These are phyloP conservation scores for Sakesphorus luctuosus DNA, from an alignment of 2,113 vertebrate genomes.

Conservation along the genomic window DNA sequence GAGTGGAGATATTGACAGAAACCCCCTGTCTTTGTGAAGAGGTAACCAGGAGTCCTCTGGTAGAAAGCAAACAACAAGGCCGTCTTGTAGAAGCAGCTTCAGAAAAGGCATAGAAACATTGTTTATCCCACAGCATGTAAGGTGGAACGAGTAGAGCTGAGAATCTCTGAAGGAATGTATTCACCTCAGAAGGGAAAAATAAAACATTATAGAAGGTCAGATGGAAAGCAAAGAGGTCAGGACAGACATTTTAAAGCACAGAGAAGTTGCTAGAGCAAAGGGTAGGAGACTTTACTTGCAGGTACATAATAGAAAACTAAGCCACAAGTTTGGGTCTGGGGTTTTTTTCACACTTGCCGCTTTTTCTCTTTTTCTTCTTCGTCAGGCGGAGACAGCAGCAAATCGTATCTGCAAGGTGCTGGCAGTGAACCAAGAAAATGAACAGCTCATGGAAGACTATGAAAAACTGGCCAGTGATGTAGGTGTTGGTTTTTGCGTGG, in stretches of 20 bases:
- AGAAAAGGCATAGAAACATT: background rate
- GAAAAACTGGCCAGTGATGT: slow-evolving; percentile 99
- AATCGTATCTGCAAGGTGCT: slow-evolving; percentile 99
- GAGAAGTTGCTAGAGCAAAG: background rate
- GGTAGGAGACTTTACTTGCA: background rate
- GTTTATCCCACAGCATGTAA: background rate
- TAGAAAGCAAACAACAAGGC: background rate
- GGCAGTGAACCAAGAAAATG: slow-evolving; percentile 99
- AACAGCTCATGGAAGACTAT: slow-evolving; percentile 99
- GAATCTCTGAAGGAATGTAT: background rate
- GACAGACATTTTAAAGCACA: background rate
- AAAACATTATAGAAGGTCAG: background rate
- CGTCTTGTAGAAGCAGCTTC: background rate
- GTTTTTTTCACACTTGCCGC: background rate
- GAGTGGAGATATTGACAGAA: background rate
- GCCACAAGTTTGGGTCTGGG: background rate
- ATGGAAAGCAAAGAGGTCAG: background rate
- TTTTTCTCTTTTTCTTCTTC: slow-evolving; percentile 42
- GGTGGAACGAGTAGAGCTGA: background rate
- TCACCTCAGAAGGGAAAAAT: background rate
- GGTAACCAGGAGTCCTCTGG: background rate
- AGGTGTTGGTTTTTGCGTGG: slow-evolving; percentile 73
- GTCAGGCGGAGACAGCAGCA: slow-evolving; percentile 96
- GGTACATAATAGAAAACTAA: background rate
- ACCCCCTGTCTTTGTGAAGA: background rate